Base-by-base conservation (phyloP, 2,797 vertebrate genomes). In the Sebastes matsubarae region DNA sequence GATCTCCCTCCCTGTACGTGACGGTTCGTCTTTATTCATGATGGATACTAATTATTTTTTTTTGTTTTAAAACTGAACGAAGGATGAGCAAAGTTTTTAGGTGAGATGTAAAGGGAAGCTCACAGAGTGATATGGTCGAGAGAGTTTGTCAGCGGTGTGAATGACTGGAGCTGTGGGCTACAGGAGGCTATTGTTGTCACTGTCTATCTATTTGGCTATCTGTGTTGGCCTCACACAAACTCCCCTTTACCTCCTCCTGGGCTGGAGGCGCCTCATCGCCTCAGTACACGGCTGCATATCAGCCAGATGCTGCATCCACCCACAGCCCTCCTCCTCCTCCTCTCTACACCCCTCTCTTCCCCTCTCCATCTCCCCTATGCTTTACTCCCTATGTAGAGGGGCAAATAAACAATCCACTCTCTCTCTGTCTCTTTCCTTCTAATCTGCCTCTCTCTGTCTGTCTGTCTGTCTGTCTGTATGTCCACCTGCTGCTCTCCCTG, bases 11-110 rank as follows among this genome's bases (percentile, higher is more conserved):
- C 32, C 75, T 24, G 59, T 82, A 76, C 65, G 70, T 89, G 90
- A 85, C 79, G 30, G 70, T 82, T 91, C 81, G 80, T 92, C 90
- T 87, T 92, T 89, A 93, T 93, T 92, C 82, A 88, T 88, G 86
- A 90, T 74, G 74, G 87, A 75, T 84, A 83, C 79, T 89, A 88
- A 89, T 94, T 91, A 87, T 80, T 72, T 81, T 42, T 86, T 79
- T 71, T 64, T 84, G 80, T 79, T 71, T 64, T 83, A 80, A 76
- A 80, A 79, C 65, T 64, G 82, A 89, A 86, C 79, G 61, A 85
- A 55, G 79, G 72, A 89, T 79, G 67, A 88, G 81, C 34, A 73
- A 72, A 81, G 75, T 87, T 87, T 42, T 78, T 61, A 24, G 68
- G 67, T 69, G 6, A 81, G 58, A 83, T 34, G 59, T 81, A 60